Evolutionary conservation across 2,113 vertebrate species (phyloP).

Genomic region (Aegotheles bennettii): DNA sequence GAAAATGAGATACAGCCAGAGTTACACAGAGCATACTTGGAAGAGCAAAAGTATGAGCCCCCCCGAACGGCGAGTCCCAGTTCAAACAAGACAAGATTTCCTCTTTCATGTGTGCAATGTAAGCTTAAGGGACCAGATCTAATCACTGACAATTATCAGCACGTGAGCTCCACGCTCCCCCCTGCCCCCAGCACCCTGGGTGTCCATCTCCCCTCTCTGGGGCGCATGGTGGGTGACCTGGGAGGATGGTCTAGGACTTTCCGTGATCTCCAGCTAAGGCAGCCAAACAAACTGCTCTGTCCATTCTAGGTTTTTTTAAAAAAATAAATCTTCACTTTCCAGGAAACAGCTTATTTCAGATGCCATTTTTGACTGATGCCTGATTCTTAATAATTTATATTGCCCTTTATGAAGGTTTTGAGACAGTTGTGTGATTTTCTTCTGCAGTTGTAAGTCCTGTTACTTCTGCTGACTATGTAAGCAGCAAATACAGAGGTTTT

Average conservation of each 20-base stretch:
- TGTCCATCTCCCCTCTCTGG: background rate
- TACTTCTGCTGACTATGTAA: background rate
- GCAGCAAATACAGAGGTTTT: background rate
- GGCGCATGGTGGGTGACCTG: fast-evolving
- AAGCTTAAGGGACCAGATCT: background rate
- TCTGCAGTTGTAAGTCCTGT: background rate
- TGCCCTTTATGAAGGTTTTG: background rate
- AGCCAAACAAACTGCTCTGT: background rate
- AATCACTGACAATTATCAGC: background rate
- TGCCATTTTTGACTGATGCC: background rate
- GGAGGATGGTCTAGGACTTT: background rate
- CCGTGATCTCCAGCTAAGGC: fast-evolving
- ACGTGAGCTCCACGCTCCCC: fast-evolving
- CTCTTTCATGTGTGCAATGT: fast-evolving
- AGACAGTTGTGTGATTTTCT: background rate
- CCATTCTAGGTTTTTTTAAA: background rate
- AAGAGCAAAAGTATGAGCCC: background rate
- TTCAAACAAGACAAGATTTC: background rate
- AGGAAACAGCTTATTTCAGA: background rate
- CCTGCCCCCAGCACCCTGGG: no score
- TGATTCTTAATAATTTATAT: background rate
- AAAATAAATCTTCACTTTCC: background rate
- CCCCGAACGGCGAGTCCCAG: fast-evolving
- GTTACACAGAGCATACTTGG: background rate
- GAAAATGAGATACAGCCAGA: background rate